Evolutionary conservation across 2,113 vertebrate species (phyloP), one percentile per base, ranked within the genome.

Genomic region (Melanostigma gelatinosum): DNA sequence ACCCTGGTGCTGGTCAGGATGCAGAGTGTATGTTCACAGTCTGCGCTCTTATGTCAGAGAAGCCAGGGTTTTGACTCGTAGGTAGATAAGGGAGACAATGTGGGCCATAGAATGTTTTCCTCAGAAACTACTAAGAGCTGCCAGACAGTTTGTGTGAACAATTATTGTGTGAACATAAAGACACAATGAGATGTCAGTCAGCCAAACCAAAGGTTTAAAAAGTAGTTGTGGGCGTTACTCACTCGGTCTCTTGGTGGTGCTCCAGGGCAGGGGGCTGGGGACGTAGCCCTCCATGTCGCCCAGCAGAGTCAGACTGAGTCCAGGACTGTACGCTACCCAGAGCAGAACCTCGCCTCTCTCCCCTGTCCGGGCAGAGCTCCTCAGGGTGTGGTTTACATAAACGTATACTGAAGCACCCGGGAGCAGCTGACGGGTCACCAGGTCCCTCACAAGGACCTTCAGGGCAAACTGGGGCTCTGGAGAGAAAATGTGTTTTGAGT

Each of bases 371-470:
- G 92, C 94, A 0, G 96, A 96, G 82, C 95, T 95, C 24, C 94
- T 96, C 88, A 95, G 94, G 0, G 94, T 96, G 92, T 97, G 95
- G 92, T 98, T 98, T 0, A 97, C 84, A 76, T 97, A 99, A 44
- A 98, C 94, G 42, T 95, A 95, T 15, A 99, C 97, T 1, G 91
- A 88, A 0, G 97, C 98, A 15, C 95, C 95, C 1, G 0, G 86
- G 78, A 99, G 93, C 46, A 95, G 95, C 87, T 96, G 96, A 27
- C 96, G 97, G 42, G 96, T 97, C 90, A 96, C 94, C 24, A 94
- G 76, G 85, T 99, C 97, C 80, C 96, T 96, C 76, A 98, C 96
- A 91, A 97, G 96, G 48, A 98, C 96, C 92, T 96, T 98, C 8
- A 99, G 93, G 0, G 92, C 94, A 79, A 99, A 98, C 68, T 84